A percentile compares a stretch with the other conserved stretches of the same genome.
These are phyloP conservation scores for Phyllostomus discolor DNA, from an alignment of 2,113 vertebrate species.

Conservation along the genomic window DNA sequence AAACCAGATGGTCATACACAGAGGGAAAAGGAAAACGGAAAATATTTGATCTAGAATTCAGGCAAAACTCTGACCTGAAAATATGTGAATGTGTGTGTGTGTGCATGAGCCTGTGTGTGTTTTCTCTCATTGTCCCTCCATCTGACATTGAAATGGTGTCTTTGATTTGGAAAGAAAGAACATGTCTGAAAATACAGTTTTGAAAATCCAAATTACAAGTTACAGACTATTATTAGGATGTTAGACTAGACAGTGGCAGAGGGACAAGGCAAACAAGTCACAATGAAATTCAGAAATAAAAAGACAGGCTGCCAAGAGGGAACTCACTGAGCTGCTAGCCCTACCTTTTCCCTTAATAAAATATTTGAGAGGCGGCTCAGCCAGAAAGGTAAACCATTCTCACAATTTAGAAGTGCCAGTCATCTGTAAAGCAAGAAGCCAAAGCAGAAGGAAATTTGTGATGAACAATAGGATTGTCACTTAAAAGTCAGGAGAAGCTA, in stretches of 20 bases:
- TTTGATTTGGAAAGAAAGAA: constrained; percentile 53
- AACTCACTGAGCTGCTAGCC: constrained; percentile 25
- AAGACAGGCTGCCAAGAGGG: constrained; percentile 34
- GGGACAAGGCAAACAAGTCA: constrained; percentile 40
- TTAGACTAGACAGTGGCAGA: constrained; percentile 49
- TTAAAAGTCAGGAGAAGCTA: background rate
- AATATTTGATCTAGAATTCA: background rate
- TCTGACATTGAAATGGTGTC: constrained; percentile 50
- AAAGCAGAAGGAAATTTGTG: constrained; percentile 48
- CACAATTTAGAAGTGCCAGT: constrained; percentile 41
- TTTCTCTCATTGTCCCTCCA: constrained; percentile 19
- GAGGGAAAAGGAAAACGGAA: constrained; percentile 11
- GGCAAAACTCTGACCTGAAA: background rate
- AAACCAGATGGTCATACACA: constrained; percentile 22
- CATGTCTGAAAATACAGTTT: constrained; percentile 57
- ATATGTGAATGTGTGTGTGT: background rate
- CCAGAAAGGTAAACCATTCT: constrained; percentile 51
- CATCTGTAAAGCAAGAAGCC: constrained; percentile 30
- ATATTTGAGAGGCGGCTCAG: constrained; percentile 54
- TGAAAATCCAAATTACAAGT: constrained; percentile 65
- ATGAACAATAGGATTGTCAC: constrained; percentile 22
- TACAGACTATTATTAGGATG: constrained; percentile 59
- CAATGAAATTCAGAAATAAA: constrained; percentile 55
- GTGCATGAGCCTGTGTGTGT: background rate
- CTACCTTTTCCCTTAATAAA: background rate